These are phyloP conservation scores for Oscheius onirici DNA, from an alignment of 2,888 invertebrate genomes.

Conservation along the genomic window DNA sequence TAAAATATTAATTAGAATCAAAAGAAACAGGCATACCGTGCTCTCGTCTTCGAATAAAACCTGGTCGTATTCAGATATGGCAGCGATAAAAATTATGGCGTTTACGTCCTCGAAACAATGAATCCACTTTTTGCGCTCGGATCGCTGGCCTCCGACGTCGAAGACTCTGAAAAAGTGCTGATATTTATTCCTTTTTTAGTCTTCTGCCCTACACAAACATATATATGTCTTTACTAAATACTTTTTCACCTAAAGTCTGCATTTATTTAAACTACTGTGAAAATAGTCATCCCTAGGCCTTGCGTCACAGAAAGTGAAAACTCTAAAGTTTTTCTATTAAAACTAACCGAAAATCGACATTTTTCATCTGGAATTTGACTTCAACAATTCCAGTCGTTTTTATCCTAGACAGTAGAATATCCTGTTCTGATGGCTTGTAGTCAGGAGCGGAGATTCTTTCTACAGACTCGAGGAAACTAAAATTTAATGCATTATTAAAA, in stretches of 20 bases:
- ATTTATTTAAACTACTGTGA: too few relatives aligned
- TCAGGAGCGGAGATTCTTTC: constrained; percentile 62
- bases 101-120: constrained; percentile 70
- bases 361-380: constrained; percentile 71
- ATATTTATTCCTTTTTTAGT: too few relatives aligned
- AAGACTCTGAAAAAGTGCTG: constrained; percentile 68
- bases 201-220: too few relatives aligned
- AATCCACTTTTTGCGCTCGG: constrained; percentile 68
- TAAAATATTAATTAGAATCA: constrained; percentile 38
- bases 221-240: too few relatives aligned
- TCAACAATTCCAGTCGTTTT: constrained; percentile 72
- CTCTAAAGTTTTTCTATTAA: not conserved
- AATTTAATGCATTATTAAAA: constrained; percentile 34
- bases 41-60: constrained; percentile 70
- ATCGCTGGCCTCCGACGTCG: constrained; percentile 71
- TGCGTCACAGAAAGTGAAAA: too few relatives aligned
- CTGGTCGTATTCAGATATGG: constrained; percentile 68
- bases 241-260: too few relatives aligned
- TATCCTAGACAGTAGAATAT: constrained; percentile 69
- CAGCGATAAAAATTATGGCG: constrained; percentile 68
- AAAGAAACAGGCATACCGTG: constrained; percentile 53
- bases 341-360: constrained; percentile 68
- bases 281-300: too few relatives aligned
- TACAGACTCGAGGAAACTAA: constrained; percentile 65
- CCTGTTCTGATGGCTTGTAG: constrained; percentile 69